Evolutionary conservation across 1,140 invertebrate species (phyloP), one percentile per base, ranked within the genome.

Genomic region (Halictus rubicundus): DNA sequence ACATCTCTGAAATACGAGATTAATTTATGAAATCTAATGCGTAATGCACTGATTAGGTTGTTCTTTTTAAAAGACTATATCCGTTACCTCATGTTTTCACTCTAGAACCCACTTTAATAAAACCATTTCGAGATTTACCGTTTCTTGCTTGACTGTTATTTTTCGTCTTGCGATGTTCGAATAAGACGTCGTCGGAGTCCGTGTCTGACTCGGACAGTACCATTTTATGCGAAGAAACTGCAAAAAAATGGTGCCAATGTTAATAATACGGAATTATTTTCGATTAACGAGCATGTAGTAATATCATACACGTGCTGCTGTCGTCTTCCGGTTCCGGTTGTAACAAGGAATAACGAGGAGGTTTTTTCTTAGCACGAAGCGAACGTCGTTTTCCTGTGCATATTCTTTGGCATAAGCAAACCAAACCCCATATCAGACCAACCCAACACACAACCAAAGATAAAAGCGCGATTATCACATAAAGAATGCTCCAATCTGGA

Each of bases 401-500:
- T 74, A 94, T 93, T 87, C 94, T 94, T 59, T 95, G 94, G 81
- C 95, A 96, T 4, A 96, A 89, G 85, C 96, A 97, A 61, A 96
- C 91, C 23, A 96, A 88, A 52, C 95, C 95, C 97, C 97, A 97
- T 65, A 96, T 92, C 49, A 95, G 89, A 46, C 94, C 95, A 32
- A 95, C 94, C 61, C 96, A 91, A 69, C 95, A 91, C 2, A 97
- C 88, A 46, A 97, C 93, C 27, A 95, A 81, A 39, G 95, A 94
- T 72, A 97, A 94, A 27, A 96, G 90, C 60, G 96, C 95, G 71
- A 98, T 96, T 80, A 97, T 95, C 5, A 98, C 97, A 89, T 98
- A 98, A 19, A 98, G 92, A 79, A 98, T 96, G 84, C 97, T 98
- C 97, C 97, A 98, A 92, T 97, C 96, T 97, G 88, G 78, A 94